phyloP scores from a whole-genome alignment of 2,113 vertebrate species.

The Tachuris rubrigastra region DNA sequence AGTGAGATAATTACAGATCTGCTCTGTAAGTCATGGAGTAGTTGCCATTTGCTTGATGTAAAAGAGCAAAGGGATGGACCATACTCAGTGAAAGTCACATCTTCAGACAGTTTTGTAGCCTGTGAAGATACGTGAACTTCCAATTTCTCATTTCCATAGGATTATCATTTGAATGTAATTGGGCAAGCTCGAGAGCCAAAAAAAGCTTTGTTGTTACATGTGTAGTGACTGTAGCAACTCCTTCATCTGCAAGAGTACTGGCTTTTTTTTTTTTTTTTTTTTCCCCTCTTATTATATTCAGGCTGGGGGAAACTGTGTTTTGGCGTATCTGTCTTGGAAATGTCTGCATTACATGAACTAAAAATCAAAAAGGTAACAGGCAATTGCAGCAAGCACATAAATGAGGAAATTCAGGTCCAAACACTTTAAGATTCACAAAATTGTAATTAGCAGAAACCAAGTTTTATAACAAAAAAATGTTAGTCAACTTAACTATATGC shows the following conservation, averaged over 20 bases:
- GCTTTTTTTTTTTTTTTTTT: fast-evolving
- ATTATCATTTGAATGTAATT: background rate
- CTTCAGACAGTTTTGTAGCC: background rate
- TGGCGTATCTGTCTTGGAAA: background rate
- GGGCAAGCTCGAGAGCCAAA: fast-evolving
- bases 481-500: background rate
- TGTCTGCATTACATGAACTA: background rate
- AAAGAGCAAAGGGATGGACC: background rate
- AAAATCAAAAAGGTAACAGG: background rate
- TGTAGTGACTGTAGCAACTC: background rate
- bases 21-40: fast-evolving
- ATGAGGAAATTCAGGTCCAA: background rate
- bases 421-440: background rate
- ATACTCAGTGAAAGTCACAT: background rate
- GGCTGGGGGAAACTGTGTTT: background rate
- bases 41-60: background rate
- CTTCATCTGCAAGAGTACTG: background rate
- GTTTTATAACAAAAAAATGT: background rate
- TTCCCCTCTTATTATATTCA: background rate
- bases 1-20: fast-evolving
- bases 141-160: background rate
- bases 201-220: fast-evolving
- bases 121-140: background rate
- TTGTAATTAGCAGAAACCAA: background rate
- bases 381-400: background rate